These are phyloP conservation scores for Cyanoramphus novaezelandiae DNA, from an alignment of 2,113 vertebrate genomes.

Conservation along the genomic window DNA sequence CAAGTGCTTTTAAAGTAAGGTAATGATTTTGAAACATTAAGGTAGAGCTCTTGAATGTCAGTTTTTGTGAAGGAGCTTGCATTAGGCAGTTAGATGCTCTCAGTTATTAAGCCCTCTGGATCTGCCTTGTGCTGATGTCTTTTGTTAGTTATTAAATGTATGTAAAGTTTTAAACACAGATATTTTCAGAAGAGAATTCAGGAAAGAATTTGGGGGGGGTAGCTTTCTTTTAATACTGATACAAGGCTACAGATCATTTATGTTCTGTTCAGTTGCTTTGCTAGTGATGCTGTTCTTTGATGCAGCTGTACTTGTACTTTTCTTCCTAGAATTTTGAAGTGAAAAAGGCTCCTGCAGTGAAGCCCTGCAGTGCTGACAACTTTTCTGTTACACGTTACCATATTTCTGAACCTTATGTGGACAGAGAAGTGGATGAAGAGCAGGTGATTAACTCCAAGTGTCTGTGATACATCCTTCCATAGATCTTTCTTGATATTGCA, in stretches of 20 bases:
- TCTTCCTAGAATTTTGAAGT: conserved; percentile 75
- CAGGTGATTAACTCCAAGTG: conserved; percentile 75
- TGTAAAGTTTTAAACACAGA: neutral
- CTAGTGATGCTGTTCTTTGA: neutral
- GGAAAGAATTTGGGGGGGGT: rapidly evolving
- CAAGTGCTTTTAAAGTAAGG: neutral
- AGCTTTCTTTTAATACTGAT: neutral
- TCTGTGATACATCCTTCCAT: neutral
- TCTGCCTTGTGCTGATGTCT: neutral
- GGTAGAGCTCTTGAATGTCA: neutral
- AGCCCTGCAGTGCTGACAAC: conserved; percentile 65
- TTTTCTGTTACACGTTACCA: conserved; percentile 85
- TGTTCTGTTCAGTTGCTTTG: neutral
- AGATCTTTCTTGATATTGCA: neutral
- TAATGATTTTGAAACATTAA: neutral
- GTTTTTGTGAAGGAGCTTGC: neutral
- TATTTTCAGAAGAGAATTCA: neutral
- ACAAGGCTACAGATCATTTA: neutral
- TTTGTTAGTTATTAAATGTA: neutral
- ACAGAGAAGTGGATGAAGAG: conserved; percentile 70
- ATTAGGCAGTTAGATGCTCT: neutral
- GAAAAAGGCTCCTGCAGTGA: conserved; percentile 67
- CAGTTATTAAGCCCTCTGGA: neutral
- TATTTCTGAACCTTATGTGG: conserved; percentile 77
- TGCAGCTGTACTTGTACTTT: neutral